phyloP scores from a whole-genome alignment of 2,888 invertebrate genomes.

The Hoplodrina blanda region DNA sequence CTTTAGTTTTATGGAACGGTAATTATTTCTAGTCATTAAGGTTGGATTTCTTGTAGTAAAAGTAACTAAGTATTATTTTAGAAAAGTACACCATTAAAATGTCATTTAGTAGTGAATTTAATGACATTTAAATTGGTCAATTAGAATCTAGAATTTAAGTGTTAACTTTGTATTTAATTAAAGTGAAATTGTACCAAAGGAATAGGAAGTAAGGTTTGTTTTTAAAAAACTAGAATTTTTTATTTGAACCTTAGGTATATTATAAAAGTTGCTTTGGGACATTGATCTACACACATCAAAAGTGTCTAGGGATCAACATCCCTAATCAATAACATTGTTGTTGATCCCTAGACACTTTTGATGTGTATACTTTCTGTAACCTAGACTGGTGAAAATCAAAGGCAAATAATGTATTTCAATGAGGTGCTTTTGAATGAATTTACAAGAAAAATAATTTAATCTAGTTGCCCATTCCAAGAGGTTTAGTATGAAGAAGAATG shows the following conservation, averaged over 20 bases:
- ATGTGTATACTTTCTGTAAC: too few relatives aligned
- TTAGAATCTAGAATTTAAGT: conserved; percentile 8
- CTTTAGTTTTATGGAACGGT: neutral
- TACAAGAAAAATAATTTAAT: too few relatives aligned
- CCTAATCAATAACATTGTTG: too few relatives aligned
- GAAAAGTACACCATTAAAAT: conserved; percentile 6
- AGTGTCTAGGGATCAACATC: too few relatives aligned
- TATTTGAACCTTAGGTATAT: neutral
- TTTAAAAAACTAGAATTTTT: neutral
- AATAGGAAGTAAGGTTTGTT: neutral
- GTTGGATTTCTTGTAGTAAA: neutral
- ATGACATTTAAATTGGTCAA: conserved; percentile 19
- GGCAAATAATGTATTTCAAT: too few relatives aligned
- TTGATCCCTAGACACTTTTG: too few relatives aligned
- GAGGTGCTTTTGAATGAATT: too few relatives aligned
- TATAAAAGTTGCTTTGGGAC: too few relatives aligned
- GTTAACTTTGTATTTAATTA: neutral
- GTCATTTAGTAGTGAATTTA: conserved; percentile 8
- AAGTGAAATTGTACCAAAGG: neutral
- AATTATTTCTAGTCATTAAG: neutral
- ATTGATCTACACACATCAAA: too few relatives aligned
- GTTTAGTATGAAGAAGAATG: too few relatives aligned
- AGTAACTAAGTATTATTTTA: neutral
- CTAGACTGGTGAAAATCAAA: too few relatives aligned
- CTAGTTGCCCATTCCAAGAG: too few relatives aligned